Evolutionary conservation across 1,140 invertebrate genomes (phyloP), one percentile per base, ranked within the genome.

Genomic region (Elymnias hypermnestra): DNA sequence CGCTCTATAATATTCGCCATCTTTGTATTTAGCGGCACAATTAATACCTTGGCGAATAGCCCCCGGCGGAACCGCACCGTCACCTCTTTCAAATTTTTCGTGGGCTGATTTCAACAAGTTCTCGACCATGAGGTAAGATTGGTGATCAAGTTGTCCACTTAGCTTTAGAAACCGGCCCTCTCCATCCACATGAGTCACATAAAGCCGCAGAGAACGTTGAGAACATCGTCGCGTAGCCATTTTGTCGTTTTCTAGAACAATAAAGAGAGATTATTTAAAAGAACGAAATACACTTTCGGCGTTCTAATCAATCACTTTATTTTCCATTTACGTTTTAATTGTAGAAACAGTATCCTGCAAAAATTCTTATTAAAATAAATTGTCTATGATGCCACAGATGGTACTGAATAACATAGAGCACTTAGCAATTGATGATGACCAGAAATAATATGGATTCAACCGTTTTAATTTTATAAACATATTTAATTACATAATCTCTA

Each of bases 91-190:
- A 58, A 79, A 88, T 85, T 62, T 87, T 60, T 56, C 78, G 41
- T 55, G 70, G 38, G 69, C 87, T 39, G 37, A 67, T 53, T 53
- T 69, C 31, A 92, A 87, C 18, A 88, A 60, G 41, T 82, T 83
- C 58, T 91, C 90, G 15, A 92, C 70, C 55, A 81, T 84, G 7
- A 88, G 60, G 6, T 87, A 86, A 29, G 87, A 62, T 40, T 86
- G 85, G 53, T 89, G 88, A 48, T 92, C 89, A 0, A 83, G 71
- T 58, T 92, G 91, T 8, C 90, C 92, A 83, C 89, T 92, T 57
- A 94, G 86, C 78, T 89, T 91, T 25, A 94, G 71, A 57, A 90
- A 90, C 10, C 87, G 84, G 18, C 90, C 89, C 31, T 92, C 89
- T 19, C 86, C 82, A 55, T 93, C 91, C 22, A 93, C 83, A 72